Conservation (phyloP, 2,797 vertebrate genomes). For the Bucorvus abyssinicus region DNA sequence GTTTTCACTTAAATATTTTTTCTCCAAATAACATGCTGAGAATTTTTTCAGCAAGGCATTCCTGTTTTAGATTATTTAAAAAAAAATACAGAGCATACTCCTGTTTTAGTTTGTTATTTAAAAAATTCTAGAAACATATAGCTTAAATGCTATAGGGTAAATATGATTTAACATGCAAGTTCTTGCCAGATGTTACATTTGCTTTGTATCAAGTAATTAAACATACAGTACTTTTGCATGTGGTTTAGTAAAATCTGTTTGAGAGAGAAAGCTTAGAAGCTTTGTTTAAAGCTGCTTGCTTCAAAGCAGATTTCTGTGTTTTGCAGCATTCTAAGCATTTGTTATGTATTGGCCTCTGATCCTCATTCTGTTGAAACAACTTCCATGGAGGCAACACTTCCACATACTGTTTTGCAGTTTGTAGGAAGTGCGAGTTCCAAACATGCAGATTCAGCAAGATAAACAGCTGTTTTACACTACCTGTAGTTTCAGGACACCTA, state of each 20-base stretch:
- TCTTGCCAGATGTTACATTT: slow-evolving; percentile 65
- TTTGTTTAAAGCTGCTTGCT: slow-evolving; percentile 66
- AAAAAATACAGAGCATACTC: not conserved
- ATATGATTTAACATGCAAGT: slow-evolving; percentile 42
- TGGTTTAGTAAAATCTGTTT: slow-evolving; percentile 54
- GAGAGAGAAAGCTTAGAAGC: slow-evolving; percentile 55
- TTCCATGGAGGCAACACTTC: not conserved
- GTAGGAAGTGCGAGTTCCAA: not conserved
- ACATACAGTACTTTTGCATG: slow-evolving; percentile 28
- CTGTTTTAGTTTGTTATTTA: not conserved
- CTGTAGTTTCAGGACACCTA: not conserved
- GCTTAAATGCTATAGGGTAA: slow-evolving; percentile 31
- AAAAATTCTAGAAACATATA: not conserved
- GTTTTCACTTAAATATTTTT: not conserved
- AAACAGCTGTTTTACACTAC: not conserved
- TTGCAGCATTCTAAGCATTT: slow-evolving; percentile 34
- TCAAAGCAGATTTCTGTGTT: slow-evolving; percentile 58
- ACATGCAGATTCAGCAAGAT: not conserved
- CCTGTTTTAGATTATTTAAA: not conserved
- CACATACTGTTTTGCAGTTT: not conserved
- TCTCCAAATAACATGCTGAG: not conserved
- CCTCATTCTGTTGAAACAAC: not conserved
- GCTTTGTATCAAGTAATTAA: slow-evolving; percentile 64
- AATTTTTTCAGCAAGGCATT: not conserved
- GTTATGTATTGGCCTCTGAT: slow-evolving; percentile 4